Conservation (phyloP, 2,888 invertebrate species). For the Melanargia galathea region DNA sequence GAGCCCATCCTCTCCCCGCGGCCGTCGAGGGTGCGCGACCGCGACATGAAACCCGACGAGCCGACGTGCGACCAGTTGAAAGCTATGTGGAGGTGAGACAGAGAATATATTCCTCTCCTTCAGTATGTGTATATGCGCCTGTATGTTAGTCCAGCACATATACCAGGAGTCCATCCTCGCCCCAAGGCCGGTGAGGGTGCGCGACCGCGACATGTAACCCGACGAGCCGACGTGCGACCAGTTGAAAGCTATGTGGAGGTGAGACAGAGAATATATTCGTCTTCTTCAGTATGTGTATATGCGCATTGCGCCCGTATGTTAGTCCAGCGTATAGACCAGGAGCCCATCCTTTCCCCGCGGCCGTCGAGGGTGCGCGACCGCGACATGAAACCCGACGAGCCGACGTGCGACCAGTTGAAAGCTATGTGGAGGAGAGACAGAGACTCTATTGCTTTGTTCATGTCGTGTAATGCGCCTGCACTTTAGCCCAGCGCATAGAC, state of each 20-base stretch:
- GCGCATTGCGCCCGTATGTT: slow-evolving; percentile 58
- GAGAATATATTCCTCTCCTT: background rate
- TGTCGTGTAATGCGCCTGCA: slow-evolving; percentile 55
- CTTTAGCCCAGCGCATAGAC: slow-evolving; percentile 66
- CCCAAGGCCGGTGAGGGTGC: slow-evolving; percentile 64
- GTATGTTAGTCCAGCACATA: slow-evolving; percentile 64
- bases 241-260: slow-evolving; percentile 94
- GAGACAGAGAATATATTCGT: slow-evolving; percentile 20
- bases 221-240: slow-evolving; percentile 93
- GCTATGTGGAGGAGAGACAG: slow-evolving; percentile 90
- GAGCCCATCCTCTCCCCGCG: slow-evolving; percentile 67
- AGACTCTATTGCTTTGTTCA: too few species aligned
- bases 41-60: slow-evolving; percentile 82
- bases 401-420: slow-evolving; percentile 92
- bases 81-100: slow-evolving; percentile 90
- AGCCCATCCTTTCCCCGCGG: slow-evolving; percentile 64
- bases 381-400: slow-evolving; percentile 84
- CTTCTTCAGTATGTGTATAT: slow-evolving; percentile 41
- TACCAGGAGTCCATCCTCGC: slow-evolving; percentile 70
- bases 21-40: slow-evolving; percentile 68
- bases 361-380: slow-evolving; percentile 70
- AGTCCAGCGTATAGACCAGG: slow-evolving; percentile 70
- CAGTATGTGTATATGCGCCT: slow-evolving; percentile 51
- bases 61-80: slow-evolving; percentile 93
- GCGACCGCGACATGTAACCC: slow-evolving; percentile 71